phyloP scores from a whole-genome alignment of 2,113 vertebrate genomes.

The Coregonus clupeaformis region DNA sequence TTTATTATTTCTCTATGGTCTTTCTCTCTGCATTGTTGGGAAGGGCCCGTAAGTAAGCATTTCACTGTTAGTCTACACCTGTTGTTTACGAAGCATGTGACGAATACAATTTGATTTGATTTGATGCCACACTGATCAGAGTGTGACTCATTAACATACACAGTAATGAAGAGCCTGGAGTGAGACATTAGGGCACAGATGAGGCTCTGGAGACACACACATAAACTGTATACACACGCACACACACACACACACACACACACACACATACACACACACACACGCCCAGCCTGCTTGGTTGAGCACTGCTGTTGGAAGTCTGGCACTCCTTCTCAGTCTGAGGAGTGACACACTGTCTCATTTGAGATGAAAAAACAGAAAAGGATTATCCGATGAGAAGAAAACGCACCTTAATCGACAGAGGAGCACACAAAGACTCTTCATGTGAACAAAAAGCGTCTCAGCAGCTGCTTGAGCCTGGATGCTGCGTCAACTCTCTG shows the following conservation, averaged over 20 bases:
- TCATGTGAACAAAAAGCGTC: not conserved
- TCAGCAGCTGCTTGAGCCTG: conserved; percentile 43
- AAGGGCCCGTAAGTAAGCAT: too few species aligned
- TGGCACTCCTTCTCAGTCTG: conserved; percentile 1
- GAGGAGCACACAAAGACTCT: conserved; percentile 50
- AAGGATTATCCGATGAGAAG: conserved; percentile 56
- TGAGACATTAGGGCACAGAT: not conserved
- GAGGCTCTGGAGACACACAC: not conserved
- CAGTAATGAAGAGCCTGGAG: conserved; percentile 28
- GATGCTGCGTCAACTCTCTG: conserved; percentile 51
- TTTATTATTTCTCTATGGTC: too few species aligned
- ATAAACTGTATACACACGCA: not conserved
- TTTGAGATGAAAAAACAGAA: conserved; percentile 52
- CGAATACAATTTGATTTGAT: too few species aligned
- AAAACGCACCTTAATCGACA: conserved; percentile 40
- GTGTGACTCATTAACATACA: conserved; percentile 16
- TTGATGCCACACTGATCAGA: not conserved
- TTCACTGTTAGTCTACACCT: too few species aligned
- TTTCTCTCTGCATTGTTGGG: too few species aligned
- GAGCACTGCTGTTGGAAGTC: not conserved
- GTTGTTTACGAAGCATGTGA: too few species aligned
- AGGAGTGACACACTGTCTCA: conserved; percentile 50
- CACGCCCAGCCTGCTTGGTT: not conserved
- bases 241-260: not conserved
- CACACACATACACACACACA: conserved; percentile 26